Conservation (phyloP, 2,888 invertebrate genomes). For the Megamerina dolium region DNA sequence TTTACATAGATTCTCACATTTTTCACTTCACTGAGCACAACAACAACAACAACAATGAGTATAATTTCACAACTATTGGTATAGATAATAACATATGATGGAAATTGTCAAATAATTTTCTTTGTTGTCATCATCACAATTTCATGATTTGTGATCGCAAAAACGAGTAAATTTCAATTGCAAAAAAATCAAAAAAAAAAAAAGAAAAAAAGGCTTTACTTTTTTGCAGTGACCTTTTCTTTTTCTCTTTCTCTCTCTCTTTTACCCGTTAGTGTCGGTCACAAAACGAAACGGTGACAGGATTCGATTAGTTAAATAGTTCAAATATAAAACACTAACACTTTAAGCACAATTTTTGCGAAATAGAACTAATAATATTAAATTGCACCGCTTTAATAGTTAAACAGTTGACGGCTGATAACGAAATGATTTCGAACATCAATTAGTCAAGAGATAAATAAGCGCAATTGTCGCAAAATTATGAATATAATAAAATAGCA, state of each 20-base stretch:
- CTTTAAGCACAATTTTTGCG: too few relatives aligned
- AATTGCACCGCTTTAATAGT: too few relatives aligned
- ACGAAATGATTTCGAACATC: constrained; percentile 37
- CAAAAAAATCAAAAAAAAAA: constrained; percentile 11
- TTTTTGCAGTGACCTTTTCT: constrained; percentile 1
- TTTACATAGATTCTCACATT: too few relatives aligned
- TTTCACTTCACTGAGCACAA: too few relatives aligned
- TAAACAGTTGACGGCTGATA: constrained; percentile 33
- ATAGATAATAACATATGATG: too few relatives aligned
- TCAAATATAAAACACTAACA: too few relatives aligned
- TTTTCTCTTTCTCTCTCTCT: constrained; percentile 16
- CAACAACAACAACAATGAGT: too few relatives aligned
- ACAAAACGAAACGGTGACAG: constrained; percentile 49
- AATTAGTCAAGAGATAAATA: constrained; percentile 43
- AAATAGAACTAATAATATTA: too few relatives aligned
- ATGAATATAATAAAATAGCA: too few relatives aligned
- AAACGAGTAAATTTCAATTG: constrained; percentile 45
- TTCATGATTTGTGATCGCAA: constrained; percentile 51
- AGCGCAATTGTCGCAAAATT: constrained; percentile 20
- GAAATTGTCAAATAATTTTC: too few relatives aligned
- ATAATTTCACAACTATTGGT: too few relatives aligned
- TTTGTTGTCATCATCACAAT: constrained; percentile 36
- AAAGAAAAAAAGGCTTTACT: constrained; percentile 2
- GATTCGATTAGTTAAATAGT: background rate
- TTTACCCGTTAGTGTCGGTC: constrained; percentile 52